A percentile compares a stretch with the other conserved stretches of the same genome.
Evolutionary conservation across 2,888 invertebrate species (phyloP).

Genomic region (Diaprepes abbreviatus): DNA sequence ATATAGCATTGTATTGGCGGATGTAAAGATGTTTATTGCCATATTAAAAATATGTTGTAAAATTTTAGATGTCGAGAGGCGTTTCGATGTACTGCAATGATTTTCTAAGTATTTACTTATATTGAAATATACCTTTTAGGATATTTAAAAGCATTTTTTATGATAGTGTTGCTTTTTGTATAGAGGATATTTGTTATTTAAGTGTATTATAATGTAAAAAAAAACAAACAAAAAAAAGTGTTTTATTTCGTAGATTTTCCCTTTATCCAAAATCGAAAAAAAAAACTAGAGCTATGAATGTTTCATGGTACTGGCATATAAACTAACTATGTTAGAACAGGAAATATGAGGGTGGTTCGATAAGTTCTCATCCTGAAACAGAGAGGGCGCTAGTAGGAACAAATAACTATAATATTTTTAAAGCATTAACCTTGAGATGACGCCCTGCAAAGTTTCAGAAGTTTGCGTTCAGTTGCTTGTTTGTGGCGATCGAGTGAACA

Average conservation of each 20-base stretch:
- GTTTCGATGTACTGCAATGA: slow-evolving; percentile 9
- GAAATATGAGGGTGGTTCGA: too few relatives aligned
- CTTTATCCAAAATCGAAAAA: too few relatives aligned
- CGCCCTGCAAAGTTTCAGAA: too few relatives aligned
- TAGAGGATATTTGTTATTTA: slow-evolving; percentile 44
- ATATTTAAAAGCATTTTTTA: slow-evolving; percentile 32
- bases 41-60: slow-evolving; percentile 34
- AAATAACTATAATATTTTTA: too few relatives aligned
- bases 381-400: too few relatives aligned
- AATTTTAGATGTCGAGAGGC: not conserved
- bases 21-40: slow-evolving; percentile 14
- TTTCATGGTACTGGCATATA: too few relatives aligned
- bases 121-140: slow-evolving; percentile 26
- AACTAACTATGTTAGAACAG: too few relatives aligned
- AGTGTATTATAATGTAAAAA: slow-evolving; percentile 31
- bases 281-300: too few relatives aligned
- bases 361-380: too few relatives aligned
- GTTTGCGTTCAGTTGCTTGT: too few relatives aligned
- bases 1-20: not conserved
- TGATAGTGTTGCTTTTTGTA: slow-evolving; percentile 40
- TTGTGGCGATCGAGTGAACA: too few relatives aligned
- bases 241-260: not conserved
- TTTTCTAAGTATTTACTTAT: slow-evolving; percentile 24
- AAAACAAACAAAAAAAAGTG: not conserved
- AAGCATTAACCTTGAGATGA: too few relatives aligned